A percentile compares a stretch with the other conserved stretches of the same genome.
Conservation (phyloP, 2,113 vertebrate species). For the Laticauda laticaudata region DNA sequence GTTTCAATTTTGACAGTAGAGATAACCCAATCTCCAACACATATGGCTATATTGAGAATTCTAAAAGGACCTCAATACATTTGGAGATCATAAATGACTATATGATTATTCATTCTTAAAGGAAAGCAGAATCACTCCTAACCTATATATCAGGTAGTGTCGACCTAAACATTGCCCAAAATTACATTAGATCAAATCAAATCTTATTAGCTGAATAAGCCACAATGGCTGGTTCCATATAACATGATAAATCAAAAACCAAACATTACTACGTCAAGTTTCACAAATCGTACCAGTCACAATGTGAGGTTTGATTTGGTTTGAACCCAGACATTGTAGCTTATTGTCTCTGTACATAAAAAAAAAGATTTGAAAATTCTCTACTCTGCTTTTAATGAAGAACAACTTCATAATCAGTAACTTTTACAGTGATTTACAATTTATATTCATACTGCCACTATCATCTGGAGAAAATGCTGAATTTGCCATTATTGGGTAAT, state of each 20-base stretch:
- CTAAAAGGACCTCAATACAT: background rate
- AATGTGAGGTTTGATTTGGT: background rate
- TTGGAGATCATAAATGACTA: background rate
- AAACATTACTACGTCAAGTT: background rate
- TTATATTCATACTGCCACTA: background rate
- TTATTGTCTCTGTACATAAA: background rate
- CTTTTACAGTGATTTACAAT: background rate
- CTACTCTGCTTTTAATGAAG: background rate
- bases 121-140: background rate
- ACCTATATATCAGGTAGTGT: background rate
- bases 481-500: background rate
- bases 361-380: background rate
- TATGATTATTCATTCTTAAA: background rate
- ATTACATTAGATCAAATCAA: background rate
- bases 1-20: background rate
- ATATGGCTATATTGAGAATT: background rate
- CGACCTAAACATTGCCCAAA: background rate
- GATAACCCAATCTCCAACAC: background rate
- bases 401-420: background rate
- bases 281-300: background rate
- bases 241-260: background rate
- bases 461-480: background rate
- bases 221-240: background rate
- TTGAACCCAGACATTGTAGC: background rate
- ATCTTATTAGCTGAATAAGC: background rate